These are phyloP conservation scores for Myotis vivesi DNA, from an alignment of 2,797 vertebrate species.

Conservation along the genomic window DNA sequence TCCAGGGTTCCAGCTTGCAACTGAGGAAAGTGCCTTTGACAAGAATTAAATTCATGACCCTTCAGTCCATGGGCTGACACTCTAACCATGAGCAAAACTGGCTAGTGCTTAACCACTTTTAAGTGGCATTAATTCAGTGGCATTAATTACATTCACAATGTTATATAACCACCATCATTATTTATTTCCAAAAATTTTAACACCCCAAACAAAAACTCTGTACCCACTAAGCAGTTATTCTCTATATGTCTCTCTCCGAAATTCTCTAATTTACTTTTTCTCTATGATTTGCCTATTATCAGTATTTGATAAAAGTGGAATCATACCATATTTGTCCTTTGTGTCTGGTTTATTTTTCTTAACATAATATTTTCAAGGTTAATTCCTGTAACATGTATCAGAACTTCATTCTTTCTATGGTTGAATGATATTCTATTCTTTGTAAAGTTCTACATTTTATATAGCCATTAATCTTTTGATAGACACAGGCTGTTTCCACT, in stretches of 20 bases:
- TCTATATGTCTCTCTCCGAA: accelerated
- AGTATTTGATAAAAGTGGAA: not conserved
- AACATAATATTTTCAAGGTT: not conserved
- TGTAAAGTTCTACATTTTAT: not conserved
- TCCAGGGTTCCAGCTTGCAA: not conserved
- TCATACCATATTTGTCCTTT: not conserved
- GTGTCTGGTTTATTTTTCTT: not conserved
- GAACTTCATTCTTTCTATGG: not conserved
- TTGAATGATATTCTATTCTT: not conserved
- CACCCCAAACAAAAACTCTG: not conserved
- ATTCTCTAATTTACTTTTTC: not conserved
- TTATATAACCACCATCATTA: not conserved
- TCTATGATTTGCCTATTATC: not conserved
- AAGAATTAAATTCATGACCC: not conserved
- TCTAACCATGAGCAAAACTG: not conserved
- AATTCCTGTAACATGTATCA: not conserved
- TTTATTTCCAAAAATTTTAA: not conserved
- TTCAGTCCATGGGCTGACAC: not conserved
- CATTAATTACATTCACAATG: not conserved
- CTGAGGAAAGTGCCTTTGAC: not conserved
- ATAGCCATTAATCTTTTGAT: not conserved
- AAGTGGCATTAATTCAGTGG: not conserved
- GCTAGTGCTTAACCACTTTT: not conserved
- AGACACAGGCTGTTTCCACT: not conserved
- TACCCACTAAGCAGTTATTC: not conserved